Evolutionary conservation across 2,797 vertebrate species (phyloP), one percentile per base, ranked within the genome.

Genomic region (Gymnoscopelus microlampas): DNA sequence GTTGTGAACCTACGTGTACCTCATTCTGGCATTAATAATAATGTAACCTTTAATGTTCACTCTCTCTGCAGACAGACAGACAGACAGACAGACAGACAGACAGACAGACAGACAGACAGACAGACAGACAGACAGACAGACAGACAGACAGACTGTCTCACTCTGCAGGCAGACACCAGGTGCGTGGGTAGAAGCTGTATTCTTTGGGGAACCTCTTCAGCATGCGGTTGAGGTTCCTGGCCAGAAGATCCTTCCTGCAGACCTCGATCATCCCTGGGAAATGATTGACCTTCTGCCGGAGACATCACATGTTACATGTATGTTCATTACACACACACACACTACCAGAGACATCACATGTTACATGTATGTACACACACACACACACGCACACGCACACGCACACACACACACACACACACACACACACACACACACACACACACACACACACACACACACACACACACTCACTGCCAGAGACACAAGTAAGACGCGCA

Each of bases 221-320:
- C 85, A 91, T 87, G 39, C 87, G 88, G 70, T 70, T 85, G 83
- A 89, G 85, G 66, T 91, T 93, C 73, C 90, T 75, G 63, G 87
- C 81, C 75, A 92, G 81, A 78, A 92, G 82, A 61, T 93, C 90
- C 60, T 92, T 93, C 67, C 91, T 85, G 63, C 86, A 91, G 70
- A 91, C 88, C 71, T 92, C 90, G 68, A 65, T 87, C 88, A 91
- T 94, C 19, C 90, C 87, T 1, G 88, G 90, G 60, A 94, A 93
- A 78, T 82, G 82, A 60, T 81, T 91, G 63, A 91, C 90, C 84
- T 91, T 93, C 90, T 88, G 71, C 0, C n/a, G n/a, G n/a, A n/a
- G n/a, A n/a, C n/a, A n/a, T n/a, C n/a, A n/a, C n/a, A n/a, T n/a
- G n/a, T n/a, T n/a, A n/a, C n/a, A 29, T 39, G 35, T 29, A 29